Base-by-base conservation (phyloP, 2,113 vertebrate species). In the Eleginops maclovinus region DNA sequence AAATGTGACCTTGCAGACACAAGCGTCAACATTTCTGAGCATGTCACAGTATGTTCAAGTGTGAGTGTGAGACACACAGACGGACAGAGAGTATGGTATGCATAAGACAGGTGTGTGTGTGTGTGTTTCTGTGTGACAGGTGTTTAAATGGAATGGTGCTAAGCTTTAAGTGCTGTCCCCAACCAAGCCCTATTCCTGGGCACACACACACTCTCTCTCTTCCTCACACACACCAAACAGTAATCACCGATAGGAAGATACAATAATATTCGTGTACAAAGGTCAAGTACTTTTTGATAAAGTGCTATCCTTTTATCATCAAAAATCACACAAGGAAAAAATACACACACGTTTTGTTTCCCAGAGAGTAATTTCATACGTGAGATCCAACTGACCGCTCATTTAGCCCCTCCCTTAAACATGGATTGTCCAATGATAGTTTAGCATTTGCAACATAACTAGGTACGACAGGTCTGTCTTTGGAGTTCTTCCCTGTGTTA, bases 131-230 rank as follows among this genome's bases (percentile, higher is more conserved):
- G 65, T 86, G 81, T 53, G 77, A 93, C 90, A 94, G 91, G 91
- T 93, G 90, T 89, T 89, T 88, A 62, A 54, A 41, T 83, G 83
- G 89, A 91, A 93, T 91, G 89, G 92, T 88, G 91, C 73, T 91
- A 93, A 93, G 89, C 90, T 91, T 77, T 81, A 88, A 90, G 89
- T 89, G 80, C 82, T 85, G 86, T 91, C 86, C 86, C 81, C 87
- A 84, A 75, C 72, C 81, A 83, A 88, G 64, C 88, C 88, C 87
- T 92, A 88, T 92, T 93, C 83, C 82, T 87, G 89, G 89, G 76
- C 13, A 69, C 21, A 63, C 21, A 69, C 58, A 43, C 66, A 82
- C 63, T 47, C 59, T 49, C 75, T 68, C 66, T 83, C 60, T 64
- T 36, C 61, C 73, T 70, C 73, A 63, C 58, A 73, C 72, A 76